Percentiles rank a stretch among this genome's conserved stretches.
These are phyloP conservation scores for Crotalus horridus DNA, from an alignment of 2,113 vertebrate genomes.

Conservation along the genomic window DNA sequence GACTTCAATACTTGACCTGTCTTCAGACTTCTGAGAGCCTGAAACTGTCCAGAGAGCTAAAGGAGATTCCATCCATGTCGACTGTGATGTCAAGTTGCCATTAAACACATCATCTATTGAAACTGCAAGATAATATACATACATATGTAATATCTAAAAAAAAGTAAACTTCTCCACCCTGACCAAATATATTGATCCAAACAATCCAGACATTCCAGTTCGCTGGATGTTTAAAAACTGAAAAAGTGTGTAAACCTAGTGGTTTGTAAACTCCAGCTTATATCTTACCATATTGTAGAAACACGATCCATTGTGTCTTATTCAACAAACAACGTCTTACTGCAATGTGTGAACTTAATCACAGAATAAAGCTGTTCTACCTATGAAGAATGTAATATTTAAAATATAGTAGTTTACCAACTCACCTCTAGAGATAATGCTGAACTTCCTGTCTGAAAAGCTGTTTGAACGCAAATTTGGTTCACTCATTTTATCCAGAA, in stretches of 20 bases:
- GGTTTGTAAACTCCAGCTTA: background rate
- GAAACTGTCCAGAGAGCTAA: conserved; percentile 49
- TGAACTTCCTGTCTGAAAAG: conserved; percentile 63
- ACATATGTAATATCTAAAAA: background rate
- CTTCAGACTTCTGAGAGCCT: conserved; percentile 47
- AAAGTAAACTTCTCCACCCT: background rate
- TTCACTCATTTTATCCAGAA: conserved; percentile 70
- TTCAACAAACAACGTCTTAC: background rate
- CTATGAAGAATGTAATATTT: background rate
- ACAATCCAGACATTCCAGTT: background rate
- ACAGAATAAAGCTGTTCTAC: background rate
- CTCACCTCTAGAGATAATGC: conserved; percentile 64
- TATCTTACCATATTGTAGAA: background rate
- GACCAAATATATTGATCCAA: background rate
- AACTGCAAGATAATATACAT: conserved; percentile 42
- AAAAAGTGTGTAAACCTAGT: background rate
- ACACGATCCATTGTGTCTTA: background rate
- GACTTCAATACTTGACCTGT: conserved; percentile 20
- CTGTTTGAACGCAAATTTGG: conserved; percentile 54
- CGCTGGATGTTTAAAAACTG: background rate
- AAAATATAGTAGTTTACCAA: background rate
- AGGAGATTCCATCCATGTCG: conserved; percentile 50
- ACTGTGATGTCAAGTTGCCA: conserved; percentile 53
- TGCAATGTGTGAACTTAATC: background rate
- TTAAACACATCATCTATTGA: conserved; percentile 63